A percentile compares a stretch with the other conserved stretches of the same genome.
Evolutionary conservation across 2,888 invertebrate species (phyloP).

Genomic region (Coecobrya sp.): DNA sequence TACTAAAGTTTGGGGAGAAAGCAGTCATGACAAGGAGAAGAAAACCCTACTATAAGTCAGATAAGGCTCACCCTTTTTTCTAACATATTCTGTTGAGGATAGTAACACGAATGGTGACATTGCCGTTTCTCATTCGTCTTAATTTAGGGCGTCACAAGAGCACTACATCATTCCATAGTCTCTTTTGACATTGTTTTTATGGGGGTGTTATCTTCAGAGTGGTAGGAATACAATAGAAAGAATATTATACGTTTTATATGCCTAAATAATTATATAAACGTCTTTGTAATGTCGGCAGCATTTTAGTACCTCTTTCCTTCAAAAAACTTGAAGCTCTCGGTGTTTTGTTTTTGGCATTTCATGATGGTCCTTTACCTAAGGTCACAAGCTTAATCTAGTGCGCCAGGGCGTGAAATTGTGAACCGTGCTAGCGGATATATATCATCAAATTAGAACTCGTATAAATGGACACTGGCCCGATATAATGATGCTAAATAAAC

Average conservation of each 20-base stretch:
- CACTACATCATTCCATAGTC: conserved; percentile 51
- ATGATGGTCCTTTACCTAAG: background rate
- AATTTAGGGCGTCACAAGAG: conserved; percentile 64
- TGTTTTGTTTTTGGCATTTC: background rate
- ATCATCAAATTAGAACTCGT: background rate
- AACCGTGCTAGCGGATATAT: too few species aligned
- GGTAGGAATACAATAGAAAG: too few species aligned
- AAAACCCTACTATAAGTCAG: background rate
- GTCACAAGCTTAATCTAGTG: background rate
- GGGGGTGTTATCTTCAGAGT: background rate
- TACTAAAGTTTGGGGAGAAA: conserved; percentile 2
- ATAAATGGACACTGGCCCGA: background rate
- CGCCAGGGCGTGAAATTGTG: background rate
- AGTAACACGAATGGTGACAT: background rate
- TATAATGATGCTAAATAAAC: background rate
- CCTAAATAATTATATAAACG: background rate
- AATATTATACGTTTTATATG: background rate
- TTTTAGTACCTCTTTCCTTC: background rate
- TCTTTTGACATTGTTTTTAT: conserved; percentile 4
- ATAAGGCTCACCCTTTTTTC: background rate
- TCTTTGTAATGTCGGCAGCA: background rate
- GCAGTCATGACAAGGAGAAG: background rate
- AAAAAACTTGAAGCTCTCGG: background rate
- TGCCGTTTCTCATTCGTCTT: conserved; percentile 68
- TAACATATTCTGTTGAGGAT: background rate